phyloP scores from a whole-genome alignment of 2,797 vertebrate genomes.

The Thalassophryne amazonica region DNA sequence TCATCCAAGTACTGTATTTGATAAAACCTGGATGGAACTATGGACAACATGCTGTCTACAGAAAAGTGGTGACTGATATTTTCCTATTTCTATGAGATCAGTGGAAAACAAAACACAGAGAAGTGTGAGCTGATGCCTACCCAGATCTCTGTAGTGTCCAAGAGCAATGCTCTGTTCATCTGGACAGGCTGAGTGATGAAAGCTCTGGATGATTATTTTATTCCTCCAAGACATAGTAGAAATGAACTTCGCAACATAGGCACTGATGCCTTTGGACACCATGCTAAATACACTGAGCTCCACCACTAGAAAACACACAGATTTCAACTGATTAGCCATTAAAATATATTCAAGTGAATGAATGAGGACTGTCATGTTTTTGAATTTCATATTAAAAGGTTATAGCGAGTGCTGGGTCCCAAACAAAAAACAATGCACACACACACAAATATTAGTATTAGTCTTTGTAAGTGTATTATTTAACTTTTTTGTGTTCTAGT shows the following conservation, averaged over 20 bases:
- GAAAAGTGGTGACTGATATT: too few species aligned
- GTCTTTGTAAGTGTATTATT: too few species aligned
- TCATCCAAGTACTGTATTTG: neutral
- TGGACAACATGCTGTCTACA: too few species aligned
- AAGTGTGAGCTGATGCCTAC: constrained; percentile 49
- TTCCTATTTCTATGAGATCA: too few species aligned
- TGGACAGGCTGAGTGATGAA: constrained; percentile 69
- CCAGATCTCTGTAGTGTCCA: constrained; percentile 84
- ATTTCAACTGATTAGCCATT: neutral
- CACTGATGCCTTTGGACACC: constrained; percentile 84
- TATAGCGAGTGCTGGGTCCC: too few species aligned
- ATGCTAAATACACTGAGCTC: constrained; percentile 87
- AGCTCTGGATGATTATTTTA: constrained; percentile 75
- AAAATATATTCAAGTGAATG: too few species aligned
- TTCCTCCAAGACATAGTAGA: constrained; percentile 79
- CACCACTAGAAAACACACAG: constrained; percentile 73
- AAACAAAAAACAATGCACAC: too few species aligned
- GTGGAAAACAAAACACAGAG: neutral
- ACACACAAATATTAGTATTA: too few species aligned
- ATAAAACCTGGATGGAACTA: neutral
- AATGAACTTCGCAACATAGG: constrained; percentile 76
- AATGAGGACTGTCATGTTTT: too few species aligned
- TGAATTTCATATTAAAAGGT: too few species aligned
- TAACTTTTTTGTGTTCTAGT: too few species aligned
- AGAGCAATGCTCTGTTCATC: constrained; percentile 41